These are phyloP conservation scores for Brachionus rubens DNA, from an alignment of 1,140 invertebrate species.

Conservation along the genomic window DNA sequence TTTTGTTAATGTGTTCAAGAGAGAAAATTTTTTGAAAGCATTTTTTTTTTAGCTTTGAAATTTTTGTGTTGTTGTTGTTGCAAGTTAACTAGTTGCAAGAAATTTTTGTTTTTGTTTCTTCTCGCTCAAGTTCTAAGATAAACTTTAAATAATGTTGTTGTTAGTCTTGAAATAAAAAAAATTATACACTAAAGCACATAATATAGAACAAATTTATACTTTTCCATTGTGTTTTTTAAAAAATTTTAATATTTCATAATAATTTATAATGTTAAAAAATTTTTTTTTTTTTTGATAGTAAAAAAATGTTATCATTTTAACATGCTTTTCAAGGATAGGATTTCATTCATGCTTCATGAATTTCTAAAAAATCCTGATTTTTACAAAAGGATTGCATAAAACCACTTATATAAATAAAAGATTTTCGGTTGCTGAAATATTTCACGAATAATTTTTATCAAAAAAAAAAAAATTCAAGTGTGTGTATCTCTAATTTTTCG, in stretches of 20 bases:
- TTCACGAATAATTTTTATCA: constrained; percentile 23
- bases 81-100: not conserved
- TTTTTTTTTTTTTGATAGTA: too few species aligned
- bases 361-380: too few species aligned
- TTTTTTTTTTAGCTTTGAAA: too few species aligned
- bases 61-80: too few species aligned
- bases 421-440: constrained; percentile 31
- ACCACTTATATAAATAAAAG: too few species aligned
- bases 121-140: constrained; percentile 1
- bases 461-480: constrained; percentile 6
- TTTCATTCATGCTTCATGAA: too few species aligned
- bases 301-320: not conserved
- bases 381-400: too few species aligned
- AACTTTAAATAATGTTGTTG: constrained; percentile 23
- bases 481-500: constrained; percentile 20
- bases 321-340: too few species aligned
- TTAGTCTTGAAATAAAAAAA: too few species aligned
- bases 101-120: too few species aligned
- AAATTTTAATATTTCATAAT: not conserved
- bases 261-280: not conserved
- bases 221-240: not conserved
- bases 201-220: not conserved
- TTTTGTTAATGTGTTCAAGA: too few species aligned
- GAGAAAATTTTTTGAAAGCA: constrained; percentile 16
- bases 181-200: too few species aligned